phyloP scores from a whole-genome alignment of 1,140 invertebrate species.

The Hesperophylax magnus region DNA sequence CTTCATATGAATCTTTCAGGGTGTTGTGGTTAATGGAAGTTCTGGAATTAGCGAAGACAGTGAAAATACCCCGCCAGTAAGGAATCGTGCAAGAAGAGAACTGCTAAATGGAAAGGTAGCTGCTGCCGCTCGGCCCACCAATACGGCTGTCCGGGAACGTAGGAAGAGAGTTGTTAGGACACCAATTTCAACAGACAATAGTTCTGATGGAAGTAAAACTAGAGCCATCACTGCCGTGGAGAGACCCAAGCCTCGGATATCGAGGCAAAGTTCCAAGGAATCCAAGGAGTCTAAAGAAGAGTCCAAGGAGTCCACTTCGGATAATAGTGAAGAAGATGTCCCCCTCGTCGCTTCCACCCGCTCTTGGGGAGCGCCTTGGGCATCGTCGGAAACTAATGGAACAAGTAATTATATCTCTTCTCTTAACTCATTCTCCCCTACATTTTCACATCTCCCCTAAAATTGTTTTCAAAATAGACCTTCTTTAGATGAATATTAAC shows the following conservation, averaged over 20 bases:
- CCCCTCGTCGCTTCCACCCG: constrained; percentile 63
- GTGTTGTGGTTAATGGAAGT: constrained; percentile 45
- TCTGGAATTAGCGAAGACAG: constrained; percentile 53
- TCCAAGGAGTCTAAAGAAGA: constrained; percentile 41
- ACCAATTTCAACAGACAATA: constrained; percentile 26
- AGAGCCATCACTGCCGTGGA: constrained; percentile 23
- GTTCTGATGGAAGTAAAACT: constrained; percentile 42
- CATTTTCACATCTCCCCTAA: too few relatives aligned
- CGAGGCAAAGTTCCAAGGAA: constrained; percentile 53
- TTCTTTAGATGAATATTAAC: too few relatives aligned
- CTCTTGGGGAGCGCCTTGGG: constrained; percentile 70
- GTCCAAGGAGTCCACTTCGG: constrained; percentile 53
- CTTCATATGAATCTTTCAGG: constrained; percentile 38
- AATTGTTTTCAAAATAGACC: too few relatives aligned
- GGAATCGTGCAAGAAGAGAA: constrained; percentile 48
- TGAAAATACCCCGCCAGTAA: constrained; percentile 54
- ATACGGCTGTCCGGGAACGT: constrained; percentile 39
- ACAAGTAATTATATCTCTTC: constrained; percentile 12
- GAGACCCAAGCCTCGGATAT: constrained; percentile 42
- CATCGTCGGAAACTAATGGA: constrained; percentile 61
- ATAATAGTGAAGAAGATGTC: constrained; percentile 51
- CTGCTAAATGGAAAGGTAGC: constrained; percentile 53
- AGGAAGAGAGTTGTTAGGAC: constrained; percentile 49
- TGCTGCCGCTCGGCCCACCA: constrained; percentile 13
- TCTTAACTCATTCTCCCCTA: too few relatives aligned